phyloP scores from a whole-genome alignment of 2,797 vertebrate species.

The Oreochromis grahami region DNA sequence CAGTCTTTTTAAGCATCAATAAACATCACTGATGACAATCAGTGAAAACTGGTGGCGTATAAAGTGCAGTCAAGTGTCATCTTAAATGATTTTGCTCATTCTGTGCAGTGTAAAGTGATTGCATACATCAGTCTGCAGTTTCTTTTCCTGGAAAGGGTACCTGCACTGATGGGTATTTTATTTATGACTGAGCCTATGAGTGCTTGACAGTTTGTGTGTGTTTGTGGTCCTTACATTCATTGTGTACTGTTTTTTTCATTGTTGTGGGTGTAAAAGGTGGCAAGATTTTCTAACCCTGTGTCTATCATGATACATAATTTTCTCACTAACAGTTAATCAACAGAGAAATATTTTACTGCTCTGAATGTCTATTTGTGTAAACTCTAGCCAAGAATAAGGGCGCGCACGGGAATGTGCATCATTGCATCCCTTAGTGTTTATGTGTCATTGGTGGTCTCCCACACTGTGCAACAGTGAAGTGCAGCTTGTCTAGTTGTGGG shows the following conservation, averaged over 20 bases:
- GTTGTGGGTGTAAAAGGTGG: neutral
- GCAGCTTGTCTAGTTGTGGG: constrained; percentile 39
- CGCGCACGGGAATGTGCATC: neutral
- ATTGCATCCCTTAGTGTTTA: neutral
- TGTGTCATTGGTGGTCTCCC: constrained; percentile 16
- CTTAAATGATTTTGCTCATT: constrained; percentile 61
- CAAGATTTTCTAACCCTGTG: neutral
- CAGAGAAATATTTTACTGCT: neutral
- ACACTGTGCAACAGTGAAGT: constrained; percentile 31
- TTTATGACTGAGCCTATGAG: constrained; percentile 32
- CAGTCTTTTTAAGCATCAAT: constrained; percentile 54
- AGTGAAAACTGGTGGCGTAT: constrained; percentile 44
- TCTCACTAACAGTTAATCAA: neutral
- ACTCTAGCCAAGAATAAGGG: neutral
- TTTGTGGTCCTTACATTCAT: neutral
- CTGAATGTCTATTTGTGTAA: neutral
- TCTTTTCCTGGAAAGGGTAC: constrained; percentile 40
- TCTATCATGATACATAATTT: neutral
- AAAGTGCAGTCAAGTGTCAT: constrained; percentile 63
- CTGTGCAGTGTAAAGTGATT: constrained; percentile 60
- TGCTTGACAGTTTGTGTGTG: constrained; percentile 5
- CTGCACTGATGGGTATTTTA: constrained; percentile 46
- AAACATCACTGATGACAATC: constrained; percentile 65
- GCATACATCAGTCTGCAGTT: constrained; percentile 48
- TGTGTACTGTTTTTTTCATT: neutral